These are phyloP conservation scores for Rhizomys pruinosus DNA, from an alignment of 2,113 vertebrate species.

Conservation along the genomic window DNA sequence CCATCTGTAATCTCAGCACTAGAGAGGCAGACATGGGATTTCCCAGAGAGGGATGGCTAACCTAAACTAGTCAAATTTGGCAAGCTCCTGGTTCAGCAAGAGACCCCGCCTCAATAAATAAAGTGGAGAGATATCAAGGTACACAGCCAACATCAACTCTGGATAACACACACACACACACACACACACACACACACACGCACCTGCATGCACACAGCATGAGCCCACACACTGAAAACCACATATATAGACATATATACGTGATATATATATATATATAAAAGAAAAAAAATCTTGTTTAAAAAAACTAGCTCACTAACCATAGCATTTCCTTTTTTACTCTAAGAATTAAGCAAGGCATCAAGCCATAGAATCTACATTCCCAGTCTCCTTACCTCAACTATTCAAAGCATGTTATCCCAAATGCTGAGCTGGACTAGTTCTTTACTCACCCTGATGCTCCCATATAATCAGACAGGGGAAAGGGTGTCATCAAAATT, in stretches of 20 bases:
- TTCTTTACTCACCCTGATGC: conserved; percentile 14
- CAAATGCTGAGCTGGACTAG: not conserved
- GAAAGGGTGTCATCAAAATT: conserved; percentile 48
- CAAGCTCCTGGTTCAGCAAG: not conserved
- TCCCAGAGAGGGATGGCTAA: not conserved
- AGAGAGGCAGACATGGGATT: not conserved
- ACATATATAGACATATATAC: not conserved
- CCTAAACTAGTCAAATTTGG: not conserved
- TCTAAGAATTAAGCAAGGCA: conserved; percentile 35
- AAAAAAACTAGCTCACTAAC: conserved; percentile 29
- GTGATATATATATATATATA: no score
- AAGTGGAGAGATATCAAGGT: not conserved
- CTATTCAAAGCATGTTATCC: not conserved
- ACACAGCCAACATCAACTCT: not conserved
- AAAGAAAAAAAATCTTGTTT: not conserved
- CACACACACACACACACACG: not conserved
- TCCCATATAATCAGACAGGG: conserved; percentile 4
- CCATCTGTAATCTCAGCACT: not conserved
- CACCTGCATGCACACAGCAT: not conserved
- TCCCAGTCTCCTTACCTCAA: not conserved
- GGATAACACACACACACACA: not conserved
- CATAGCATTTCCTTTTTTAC: not conserved
- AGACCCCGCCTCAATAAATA: not conserved
- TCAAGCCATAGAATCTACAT: not conserved
- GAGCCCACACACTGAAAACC: not conserved